Evolutionary conservation across 2,113 vertebrate genomes (phyloP).

Genomic region (Neogale vison): DNA sequence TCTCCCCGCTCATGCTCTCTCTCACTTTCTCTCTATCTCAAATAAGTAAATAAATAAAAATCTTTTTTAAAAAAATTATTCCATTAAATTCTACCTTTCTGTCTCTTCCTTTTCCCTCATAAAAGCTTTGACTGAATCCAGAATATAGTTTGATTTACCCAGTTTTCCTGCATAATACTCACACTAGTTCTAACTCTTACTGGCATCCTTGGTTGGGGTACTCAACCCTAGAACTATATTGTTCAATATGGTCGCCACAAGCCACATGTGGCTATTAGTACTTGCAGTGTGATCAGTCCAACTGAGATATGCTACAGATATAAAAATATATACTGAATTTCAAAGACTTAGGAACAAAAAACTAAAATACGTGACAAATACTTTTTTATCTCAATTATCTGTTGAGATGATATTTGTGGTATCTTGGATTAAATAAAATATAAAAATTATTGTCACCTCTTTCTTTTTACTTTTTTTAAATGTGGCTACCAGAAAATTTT

Average conservation of each 20-base stretch:
- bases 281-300: not conserved
- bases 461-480: not conserved
- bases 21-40: too few species aligned
- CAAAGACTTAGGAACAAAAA: not conserved
- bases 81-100: not conserved
- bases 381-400: not conserved
- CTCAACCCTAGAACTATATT: not conserved
- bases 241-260: not conserved
- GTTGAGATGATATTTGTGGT: not conserved
- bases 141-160: not conserved
- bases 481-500: not conserved
- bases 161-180: not conserved
- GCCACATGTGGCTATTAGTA: not conserved
- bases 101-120: not conserved
- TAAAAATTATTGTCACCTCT: not conserved
- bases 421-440: not conserved
- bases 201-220: not conserved
- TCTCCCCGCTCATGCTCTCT: too few species aligned
- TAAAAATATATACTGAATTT: not conserved
- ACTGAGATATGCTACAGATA: not conserved
- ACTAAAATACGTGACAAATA: not conserved
- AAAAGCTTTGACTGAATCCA: not conserved
- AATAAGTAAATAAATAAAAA: too few species aligned
- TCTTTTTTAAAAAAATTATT: not conserved
- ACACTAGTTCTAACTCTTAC: not conserved